Evolutionary conservation across 2,797 vertebrate species (phyloP).

Genomic region (Neosilurus hyrtlii): DNA sequence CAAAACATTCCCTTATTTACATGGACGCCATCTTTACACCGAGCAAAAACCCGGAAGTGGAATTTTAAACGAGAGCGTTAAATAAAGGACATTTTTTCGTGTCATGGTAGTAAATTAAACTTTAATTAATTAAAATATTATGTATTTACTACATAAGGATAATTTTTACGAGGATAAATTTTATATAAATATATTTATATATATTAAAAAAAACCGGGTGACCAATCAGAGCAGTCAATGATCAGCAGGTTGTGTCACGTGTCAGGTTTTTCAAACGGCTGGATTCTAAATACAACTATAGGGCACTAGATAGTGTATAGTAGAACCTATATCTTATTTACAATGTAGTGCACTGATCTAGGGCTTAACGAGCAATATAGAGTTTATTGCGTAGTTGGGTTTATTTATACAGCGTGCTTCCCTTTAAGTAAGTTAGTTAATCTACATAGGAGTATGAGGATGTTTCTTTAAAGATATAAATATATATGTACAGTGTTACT

Average conservation of each 20-base stretch:
- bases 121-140: neutral
- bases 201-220: neutral
- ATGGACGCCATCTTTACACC: conserved; percentile 11
- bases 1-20: neutral
- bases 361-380: neutral
- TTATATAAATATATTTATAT: neutral
- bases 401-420: conserved; percentile 23
- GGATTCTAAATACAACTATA: neutral
- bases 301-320: neutral
- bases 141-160: too few species aligned
- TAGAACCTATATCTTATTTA: neutral
- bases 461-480: too few species aligned
- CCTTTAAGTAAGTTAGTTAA: neutral
- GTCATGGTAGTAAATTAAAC: neutral
- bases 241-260: neutral
- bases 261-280: neutral
- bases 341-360: neutral
- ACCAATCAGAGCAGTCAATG: neutral
- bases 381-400: neutral
- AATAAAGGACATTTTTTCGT: neutral
- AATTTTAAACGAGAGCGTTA: neutral
- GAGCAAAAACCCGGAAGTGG: neutral
- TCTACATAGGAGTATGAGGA: neutral
- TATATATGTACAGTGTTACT: neutral
- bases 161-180: too few species aligned